Conservation (phyloP, 2,888 invertebrate genomes). For the Xanthorhoe spadicearia region DNA sequence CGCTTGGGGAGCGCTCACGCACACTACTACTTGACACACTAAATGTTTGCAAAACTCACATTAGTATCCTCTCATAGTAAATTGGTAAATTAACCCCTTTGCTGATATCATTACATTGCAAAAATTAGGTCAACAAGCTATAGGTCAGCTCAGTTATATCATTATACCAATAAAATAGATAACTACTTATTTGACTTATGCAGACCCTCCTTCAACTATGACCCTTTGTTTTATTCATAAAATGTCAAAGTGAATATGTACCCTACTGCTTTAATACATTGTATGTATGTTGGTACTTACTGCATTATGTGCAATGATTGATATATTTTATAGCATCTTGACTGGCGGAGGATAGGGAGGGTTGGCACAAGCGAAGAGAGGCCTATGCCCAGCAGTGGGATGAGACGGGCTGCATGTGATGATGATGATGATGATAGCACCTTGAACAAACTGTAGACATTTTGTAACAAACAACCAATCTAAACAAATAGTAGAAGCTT, state of each 20-base stretch:
- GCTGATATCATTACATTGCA: not conserved
- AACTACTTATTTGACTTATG: not conserved
- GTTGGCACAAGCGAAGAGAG: too few relatives aligned
- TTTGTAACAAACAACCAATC: not conserved
- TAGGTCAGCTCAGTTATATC: not conserved
- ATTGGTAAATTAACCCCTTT: not conserved
- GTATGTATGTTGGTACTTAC: not conserved
- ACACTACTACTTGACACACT: not conserved
- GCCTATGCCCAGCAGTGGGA: too few relatives aligned
- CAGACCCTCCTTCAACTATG: not conserved
- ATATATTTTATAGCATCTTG: too few relatives aligned
- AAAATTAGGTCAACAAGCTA: not conserved
- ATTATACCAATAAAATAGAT: not conserved
- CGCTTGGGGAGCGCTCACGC: slow-evolving; percentile 31
- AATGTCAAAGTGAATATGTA: not conserved
- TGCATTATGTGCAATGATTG: too few relatives aligned
- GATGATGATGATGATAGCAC: too few relatives aligned
- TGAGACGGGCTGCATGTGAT: too few relatives aligned
- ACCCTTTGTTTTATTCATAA: not conserved
- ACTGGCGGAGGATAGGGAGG: too few relatives aligned
- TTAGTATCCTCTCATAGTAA: not conserved
- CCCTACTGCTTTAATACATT: not conserved
- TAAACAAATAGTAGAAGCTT: too few relatives aligned
- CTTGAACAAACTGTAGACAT: too few relatives aligned
- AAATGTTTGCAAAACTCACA: slow-evolving; percentile 2